Evolutionary conservation across 2,888 invertebrate genomes (phyloP).

Genomic region (Nudaria mundana): DNA sequence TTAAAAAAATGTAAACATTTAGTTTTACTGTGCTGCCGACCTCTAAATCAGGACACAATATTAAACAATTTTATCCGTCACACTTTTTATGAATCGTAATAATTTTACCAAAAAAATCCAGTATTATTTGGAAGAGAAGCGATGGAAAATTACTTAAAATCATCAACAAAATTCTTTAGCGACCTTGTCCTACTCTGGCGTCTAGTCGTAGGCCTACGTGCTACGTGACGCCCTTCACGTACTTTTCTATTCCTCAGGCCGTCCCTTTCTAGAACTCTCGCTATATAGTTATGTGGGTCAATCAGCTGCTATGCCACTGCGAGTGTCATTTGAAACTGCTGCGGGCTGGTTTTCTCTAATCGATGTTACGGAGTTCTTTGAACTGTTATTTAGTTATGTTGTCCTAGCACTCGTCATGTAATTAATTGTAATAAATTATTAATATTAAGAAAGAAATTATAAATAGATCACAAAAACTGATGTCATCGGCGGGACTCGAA

Average conservation of each 20-base stretch:
- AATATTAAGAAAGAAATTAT: too few species aligned
- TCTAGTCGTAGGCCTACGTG: slow-evolving; percentile 48
- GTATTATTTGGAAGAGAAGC: too few species aligned
- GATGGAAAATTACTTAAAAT: neutral
- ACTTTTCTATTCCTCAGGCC: slow-evolving; percentile 38
- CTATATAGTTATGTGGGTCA: slow-evolving; percentile 44
- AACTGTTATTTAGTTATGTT: slow-evolving; percentile 19
- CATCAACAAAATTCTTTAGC: slow-evolving; percentile 31
- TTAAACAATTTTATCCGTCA: too few species aligned
- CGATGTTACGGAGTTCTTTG: slow-evolving; percentile 35
- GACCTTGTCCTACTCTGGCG: slow-evolving; percentile 58
- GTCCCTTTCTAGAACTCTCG: slow-evolving; percentile 39
- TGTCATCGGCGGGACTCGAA: too few species aligned
- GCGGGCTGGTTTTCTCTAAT: slow-evolving; percentile 23
- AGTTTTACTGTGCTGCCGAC: too few species aligned
- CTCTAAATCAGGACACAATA: too few species aligned
- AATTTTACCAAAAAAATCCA: too few species aligned
- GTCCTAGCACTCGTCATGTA: too few species aligned
- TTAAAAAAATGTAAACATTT: too few species aligned
- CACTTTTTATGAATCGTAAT: too few species aligned
- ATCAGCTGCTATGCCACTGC: slow-evolving; percentile 43
- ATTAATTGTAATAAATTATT: slow-evolving; percentile 16
- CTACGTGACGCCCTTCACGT: slow-evolving; percentile 63
- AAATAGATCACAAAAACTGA: too few species aligned
- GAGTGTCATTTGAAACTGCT: too few species aligned